A percentile compares a stretch with the other conserved stretches of the same genome.
Conservation (phyloP, 92 coral and sea anemone genomes). For the Zoanthus solanderi region DNA sequence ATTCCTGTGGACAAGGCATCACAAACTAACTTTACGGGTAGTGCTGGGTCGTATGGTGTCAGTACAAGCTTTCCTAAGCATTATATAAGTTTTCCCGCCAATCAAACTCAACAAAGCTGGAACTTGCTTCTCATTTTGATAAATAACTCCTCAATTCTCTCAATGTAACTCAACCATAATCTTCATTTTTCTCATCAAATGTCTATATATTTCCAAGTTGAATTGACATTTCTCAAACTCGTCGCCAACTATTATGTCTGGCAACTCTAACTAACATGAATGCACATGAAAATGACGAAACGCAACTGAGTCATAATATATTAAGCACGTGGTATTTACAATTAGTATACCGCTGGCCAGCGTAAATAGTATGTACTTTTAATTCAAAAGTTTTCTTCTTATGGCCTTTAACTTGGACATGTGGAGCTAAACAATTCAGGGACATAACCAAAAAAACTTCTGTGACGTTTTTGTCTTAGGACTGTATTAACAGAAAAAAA, state of each 20-base stretch:
- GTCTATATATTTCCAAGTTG: not conserved
- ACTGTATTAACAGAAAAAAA: not conserved
- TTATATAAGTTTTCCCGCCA: slow-evolving; percentile 63
- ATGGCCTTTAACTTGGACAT: not conserved
- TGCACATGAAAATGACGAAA: not conserved
- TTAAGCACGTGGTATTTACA: too few species aligned
- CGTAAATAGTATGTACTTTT: not conserved
- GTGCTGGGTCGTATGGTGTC: not conserved
- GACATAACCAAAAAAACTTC: too few species aligned
- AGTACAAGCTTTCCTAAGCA: slow-evolving; percentile 22
- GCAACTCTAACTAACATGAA: not conserved
- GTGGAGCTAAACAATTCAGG: not conserved
- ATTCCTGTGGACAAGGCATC: too few species aligned
- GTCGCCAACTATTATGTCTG: slow-evolving; percentile 19
- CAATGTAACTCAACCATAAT: slow-evolving; percentile 49
- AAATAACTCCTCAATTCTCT: slow-evolving; percentile 50
- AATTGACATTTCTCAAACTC: slow-evolving; percentile 7
- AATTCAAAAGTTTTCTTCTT: not conserved
- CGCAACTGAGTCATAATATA: not conserved
- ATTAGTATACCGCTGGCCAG: not conserved
- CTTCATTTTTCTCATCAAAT: slow-evolving; percentile 23
- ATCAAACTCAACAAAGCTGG: slow-evolving; percentile 45
- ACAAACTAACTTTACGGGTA: too few species aligned
- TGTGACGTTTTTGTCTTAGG: not conserved
- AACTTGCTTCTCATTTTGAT: slow-evolving; percentile 28